Percentiles rank a stretch among this genome's conserved stretches.
Conservation (phyloP, 2,113 vertebrate genomes). For the Bambusicola thoracicus region DNA sequence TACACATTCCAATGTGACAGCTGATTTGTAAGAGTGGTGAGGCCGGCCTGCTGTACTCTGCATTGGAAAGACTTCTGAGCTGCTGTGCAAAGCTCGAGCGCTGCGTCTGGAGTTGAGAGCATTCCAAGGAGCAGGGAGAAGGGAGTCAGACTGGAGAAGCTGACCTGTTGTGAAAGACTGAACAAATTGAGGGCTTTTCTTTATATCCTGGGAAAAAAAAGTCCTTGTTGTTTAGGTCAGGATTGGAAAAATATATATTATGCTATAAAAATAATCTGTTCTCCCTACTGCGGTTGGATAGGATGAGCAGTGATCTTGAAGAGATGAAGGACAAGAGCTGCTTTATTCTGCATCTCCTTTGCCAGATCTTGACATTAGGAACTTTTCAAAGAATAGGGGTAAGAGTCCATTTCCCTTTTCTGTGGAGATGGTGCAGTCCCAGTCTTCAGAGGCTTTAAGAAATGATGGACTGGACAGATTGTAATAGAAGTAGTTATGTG, state of each 20-base stretch:
- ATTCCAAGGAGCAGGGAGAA: not conserved
- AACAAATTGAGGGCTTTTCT: not conserved
- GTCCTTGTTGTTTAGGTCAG: not conserved
- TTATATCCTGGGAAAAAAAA: not conserved
- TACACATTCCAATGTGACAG: not conserved
- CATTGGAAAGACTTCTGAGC: conserved; percentile 12
- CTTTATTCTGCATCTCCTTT: not conserved
- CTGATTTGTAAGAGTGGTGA: not conserved
- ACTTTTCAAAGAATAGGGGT: not conserved
- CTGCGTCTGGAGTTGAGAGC: not conserved
- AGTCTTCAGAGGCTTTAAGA: not conserved
- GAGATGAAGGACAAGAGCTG: not conserved
- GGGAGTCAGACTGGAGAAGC: not conserved
- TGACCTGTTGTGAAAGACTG: not conserved
- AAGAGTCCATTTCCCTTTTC: not conserved
- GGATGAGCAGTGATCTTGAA: not conserved
- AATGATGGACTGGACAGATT: not conserved
- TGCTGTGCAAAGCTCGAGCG: not conserved
- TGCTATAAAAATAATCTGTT: not conserved
- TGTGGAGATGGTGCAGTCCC: not conserved
- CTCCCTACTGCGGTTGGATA: not conserved
- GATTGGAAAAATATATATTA: no score
- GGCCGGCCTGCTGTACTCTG: not conserved
- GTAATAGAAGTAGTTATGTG: not conserved
- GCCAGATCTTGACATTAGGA: not conserved